Conservation (phyloP, 2,888 invertebrate genomes). For the Romanomermis culicivorax region DNA sequence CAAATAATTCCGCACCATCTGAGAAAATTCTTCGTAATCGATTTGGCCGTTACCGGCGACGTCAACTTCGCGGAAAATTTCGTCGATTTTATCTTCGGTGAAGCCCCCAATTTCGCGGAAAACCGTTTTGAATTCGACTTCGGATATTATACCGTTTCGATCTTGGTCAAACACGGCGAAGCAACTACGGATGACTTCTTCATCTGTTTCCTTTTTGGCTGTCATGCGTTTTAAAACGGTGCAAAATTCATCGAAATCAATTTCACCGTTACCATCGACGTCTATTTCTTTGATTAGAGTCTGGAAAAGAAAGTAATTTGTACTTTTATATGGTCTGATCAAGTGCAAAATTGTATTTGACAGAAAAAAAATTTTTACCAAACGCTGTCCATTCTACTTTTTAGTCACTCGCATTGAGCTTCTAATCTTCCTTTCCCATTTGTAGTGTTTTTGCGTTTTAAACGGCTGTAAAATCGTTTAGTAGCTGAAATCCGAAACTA, state of each 20-base stretch:
- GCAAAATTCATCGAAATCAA: constrained; percentile 28
- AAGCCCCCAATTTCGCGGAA: constrained; percentile 23
- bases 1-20: constrained; percentile 12
- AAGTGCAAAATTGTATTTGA: no score
- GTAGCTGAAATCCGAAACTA: no score
- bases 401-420: no score
- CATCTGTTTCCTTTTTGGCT: constrained; percentile 19
- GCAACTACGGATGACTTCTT: constrained; percentile 24
- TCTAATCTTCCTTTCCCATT: no score
- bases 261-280: constrained; percentile 16
- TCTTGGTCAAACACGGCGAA: constrained; percentile 19
- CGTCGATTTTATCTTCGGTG: constrained; percentile 23
- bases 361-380: no score
- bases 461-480: no score
- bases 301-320: no score
- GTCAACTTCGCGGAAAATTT: constrained; percentile 25
- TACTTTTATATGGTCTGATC: no score
- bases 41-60: constrained; percentile 25
- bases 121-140: constrained; percentile 12
- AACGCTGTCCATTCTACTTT: no score
- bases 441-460: no score
- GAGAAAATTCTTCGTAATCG: constrained; percentile 20
- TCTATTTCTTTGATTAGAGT: constrained; percentile 4
- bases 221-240: constrained; percentile 27
- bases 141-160: constrained; percentile 22